A percentile compares a stretch with the other conserved stretches of the same genome.
phyloP scores from a whole-genome alignment of 1,140 invertebrate genomes.

The Listronotus oregonensis region DNA sequence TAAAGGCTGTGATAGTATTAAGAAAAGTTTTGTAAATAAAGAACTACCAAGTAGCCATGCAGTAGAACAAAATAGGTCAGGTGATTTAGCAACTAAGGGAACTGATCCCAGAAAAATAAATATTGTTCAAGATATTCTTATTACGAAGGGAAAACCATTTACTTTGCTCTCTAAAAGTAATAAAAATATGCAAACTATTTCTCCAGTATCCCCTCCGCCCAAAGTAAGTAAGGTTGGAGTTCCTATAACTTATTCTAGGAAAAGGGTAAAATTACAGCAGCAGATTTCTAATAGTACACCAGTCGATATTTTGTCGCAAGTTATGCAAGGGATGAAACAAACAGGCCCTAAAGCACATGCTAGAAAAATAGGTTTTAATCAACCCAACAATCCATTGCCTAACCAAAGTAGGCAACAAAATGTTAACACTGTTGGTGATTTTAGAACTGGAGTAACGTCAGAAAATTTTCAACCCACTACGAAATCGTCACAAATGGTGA shows the following conservation, averaged over 20 bases:
- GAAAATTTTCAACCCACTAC: background rate
- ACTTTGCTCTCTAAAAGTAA: background rate
- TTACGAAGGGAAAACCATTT: conserved; percentile 8
- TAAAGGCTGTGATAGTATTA: conserved; percentile 5
- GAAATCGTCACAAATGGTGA: conserved; percentile 3
- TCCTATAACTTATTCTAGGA: background rate
- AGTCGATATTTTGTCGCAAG: conserved; percentile 21
- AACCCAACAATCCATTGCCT: background rate
- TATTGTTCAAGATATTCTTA: conserved; percentile 24
- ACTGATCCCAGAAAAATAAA: conserved; percentile 17
- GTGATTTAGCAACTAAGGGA: no score
- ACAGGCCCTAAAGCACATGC: conserved; percentile 12
- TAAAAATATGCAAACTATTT: no score
- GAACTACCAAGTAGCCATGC: no score
- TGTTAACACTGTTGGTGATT: background rate
- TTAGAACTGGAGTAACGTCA: background rate
- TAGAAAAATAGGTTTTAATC: background rate
- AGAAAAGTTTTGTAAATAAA: background rate
- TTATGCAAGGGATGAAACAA: conserved; percentile 21
- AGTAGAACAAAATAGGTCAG: no score
- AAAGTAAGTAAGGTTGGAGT: no score
- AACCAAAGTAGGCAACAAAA: background rate
- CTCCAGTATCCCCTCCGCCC: no score
- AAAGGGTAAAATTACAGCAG: background rate
- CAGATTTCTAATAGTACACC: background rate